phyloP scores from a whole-genome alignment of 2,797 vertebrate species.

The Picus viridis region DNA sequence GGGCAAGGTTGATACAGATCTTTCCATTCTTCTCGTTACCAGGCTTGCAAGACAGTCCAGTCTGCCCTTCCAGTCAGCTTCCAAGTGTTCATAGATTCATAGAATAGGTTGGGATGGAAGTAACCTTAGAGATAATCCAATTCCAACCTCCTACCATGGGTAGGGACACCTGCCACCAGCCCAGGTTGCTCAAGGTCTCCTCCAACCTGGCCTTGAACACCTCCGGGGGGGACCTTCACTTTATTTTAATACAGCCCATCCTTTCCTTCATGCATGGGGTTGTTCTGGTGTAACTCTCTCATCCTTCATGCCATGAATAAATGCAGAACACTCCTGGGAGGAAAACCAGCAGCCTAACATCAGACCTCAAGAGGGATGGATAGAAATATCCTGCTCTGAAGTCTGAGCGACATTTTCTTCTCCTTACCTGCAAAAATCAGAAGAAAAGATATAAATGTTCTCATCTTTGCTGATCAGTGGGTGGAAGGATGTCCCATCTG shows the following conservation, averaged over 20 bases:
- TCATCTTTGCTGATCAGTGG: constrained; percentile 87
- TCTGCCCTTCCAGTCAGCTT: background rate
- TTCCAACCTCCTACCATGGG: no score
- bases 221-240: background rate
- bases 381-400: rapidly evolving
- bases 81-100: background rate
- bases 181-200: no score
- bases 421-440: constrained; percentile 94
- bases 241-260: background rate
- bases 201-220: no score
- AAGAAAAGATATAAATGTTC: constrained; percentile 89
- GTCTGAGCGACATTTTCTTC: background rate
- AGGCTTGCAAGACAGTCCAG: background rate
- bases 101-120: no score
- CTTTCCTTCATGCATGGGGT: background rate
- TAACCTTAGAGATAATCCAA: no score
- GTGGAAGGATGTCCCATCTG: constrained; percentile 92
- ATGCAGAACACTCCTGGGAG: background rate
- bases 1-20: background rate
- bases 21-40: background rate
- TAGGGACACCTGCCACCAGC: no score
- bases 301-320: background rate
- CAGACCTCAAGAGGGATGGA: background rate
- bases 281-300: background rate
- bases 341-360: background rate